These are phyloP conservation scores for Ailuropoda melanoleuca DNA, from an alignment of 2,113 vertebrate genomes.

Conservation along the genomic window DNA sequence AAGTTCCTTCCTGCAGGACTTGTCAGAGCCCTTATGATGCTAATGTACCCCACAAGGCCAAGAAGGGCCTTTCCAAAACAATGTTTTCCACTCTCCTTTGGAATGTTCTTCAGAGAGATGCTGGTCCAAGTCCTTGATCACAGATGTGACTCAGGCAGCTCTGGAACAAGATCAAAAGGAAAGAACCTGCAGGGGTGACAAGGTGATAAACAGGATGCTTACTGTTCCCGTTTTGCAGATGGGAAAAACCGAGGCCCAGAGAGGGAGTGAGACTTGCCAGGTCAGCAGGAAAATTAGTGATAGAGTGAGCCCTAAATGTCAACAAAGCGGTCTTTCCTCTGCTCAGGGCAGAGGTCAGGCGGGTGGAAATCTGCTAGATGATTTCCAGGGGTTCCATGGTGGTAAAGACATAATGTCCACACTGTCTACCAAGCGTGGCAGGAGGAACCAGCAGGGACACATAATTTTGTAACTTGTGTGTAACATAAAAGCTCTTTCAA, in stretches of 20 bases:
- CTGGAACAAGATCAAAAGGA: neutral
- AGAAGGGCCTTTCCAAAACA: neutral
- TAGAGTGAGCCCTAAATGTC: neutral
- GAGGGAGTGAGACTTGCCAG: neutral
- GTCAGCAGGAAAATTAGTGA: neutral
- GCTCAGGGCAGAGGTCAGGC: neutral
- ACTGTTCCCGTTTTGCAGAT: neutral
- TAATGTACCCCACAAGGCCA: rapidly evolving
- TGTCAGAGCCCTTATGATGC: neutral
- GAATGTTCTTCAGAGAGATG: neutral
- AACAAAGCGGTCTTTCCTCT: rapidly evolving
- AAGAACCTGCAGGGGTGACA: neutral
- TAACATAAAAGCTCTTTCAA: neutral
- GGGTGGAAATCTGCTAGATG: neutral
- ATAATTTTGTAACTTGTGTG: neutral
- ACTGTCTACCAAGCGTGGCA: neutral
- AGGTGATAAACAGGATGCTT: no score
- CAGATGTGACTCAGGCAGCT: neutral
- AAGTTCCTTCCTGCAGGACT: neutral
- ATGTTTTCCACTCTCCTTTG: no score
- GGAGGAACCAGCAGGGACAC: neutral
- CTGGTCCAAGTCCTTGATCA: neutral
- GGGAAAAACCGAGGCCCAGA: neutral
- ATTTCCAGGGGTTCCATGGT: neutral
- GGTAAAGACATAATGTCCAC: neutral